A percentile compares a stretch with the other conserved stretches of the same genome.
phyloP scores from a whole-genome alignment of 2,797 vertebrate species.

The Rhyacichthys aspro region DNA sequence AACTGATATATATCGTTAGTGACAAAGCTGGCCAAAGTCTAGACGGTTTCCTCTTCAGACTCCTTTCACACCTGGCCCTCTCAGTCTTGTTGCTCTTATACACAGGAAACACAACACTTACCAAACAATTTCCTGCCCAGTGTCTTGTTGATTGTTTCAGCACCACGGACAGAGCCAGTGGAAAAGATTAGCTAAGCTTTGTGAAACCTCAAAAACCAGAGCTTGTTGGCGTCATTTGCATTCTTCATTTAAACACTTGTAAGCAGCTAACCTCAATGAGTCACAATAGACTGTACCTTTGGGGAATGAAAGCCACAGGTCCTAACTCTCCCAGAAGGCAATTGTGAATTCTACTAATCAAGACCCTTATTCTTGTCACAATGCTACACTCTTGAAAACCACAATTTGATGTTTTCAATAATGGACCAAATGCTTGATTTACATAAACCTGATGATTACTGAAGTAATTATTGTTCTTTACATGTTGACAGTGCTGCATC shows the following conservation, averaged over 20 bases:
- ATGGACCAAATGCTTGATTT: slow-evolving; percentile 32
- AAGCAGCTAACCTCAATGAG: slow-evolving; percentile 48
- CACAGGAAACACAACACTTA: slow-evolving; percentile 20
- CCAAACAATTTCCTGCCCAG: slow-evolving; percentile 30
- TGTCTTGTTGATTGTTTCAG: slow-evolving; percentile 28
- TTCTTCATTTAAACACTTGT: slow-evolving; percentile 47
- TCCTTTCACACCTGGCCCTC: slow-evolving; percentile 13
- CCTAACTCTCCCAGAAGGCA: slow-evolving; percentile 28
- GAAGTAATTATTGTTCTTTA: slow-evolving; percentile 51
- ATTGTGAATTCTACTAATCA: slow-evolving; percentile 40
- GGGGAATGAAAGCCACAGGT: slow-evolving; percentile 27
- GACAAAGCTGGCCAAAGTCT: slow-evolving; percentile 12
- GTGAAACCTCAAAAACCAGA: slow-evolving; percentile 26
- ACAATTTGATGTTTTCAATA: slow-evolving; percentile 6
- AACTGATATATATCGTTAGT: slow-evolving; percentile 11
- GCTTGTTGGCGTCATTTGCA: slow-evolving; percentile 55
- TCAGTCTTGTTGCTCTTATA: slow-evolving; percentile 27
- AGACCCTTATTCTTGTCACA: slow-evolving; percentile 23
- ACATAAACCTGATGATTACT: slow-evolving; percentile 45
- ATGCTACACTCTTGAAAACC: slow-evolving; percentile 37
- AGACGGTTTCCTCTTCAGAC: slow-evolving; percentile 15
- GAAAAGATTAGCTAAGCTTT: slow-evolving; percentile 24
- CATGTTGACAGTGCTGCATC: slow-evolving; percentile 38
- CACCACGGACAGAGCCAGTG: slow-evolving; percentile 43
- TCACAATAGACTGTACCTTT: slow-evolving; percentile 35